Evolutionary conservation across 2,113 vertebrate genomes (phyloP).

Genomic region (Penelope pileata): DNA sequence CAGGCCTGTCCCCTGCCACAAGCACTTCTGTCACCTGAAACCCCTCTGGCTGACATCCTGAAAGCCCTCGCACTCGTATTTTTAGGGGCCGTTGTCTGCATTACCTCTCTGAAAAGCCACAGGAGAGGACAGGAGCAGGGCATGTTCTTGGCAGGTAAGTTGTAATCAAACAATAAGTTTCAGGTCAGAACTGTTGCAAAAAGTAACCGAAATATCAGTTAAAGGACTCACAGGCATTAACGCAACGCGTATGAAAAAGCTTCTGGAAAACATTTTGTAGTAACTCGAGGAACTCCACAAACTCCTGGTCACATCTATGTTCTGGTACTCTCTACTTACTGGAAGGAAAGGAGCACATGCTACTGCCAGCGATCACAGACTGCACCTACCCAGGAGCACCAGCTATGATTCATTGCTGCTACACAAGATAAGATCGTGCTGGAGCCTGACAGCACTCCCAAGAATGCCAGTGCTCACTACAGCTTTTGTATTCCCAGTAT

Average conservation of each 20-base stretch:
- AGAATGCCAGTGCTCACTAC: rapidly evolving
- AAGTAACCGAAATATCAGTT: background rate
- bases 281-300: background rate
- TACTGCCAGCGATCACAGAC: background rate
- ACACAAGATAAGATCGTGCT: rapidly evolving
- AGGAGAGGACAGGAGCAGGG: background rate
- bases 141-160: background rate
- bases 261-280: background rate
- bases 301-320: background rate
- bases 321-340: background rate
- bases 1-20: background rate
- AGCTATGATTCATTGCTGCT: background rate
- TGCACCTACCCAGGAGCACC: background rate
- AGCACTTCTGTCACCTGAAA: background rate
- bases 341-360: background rate
- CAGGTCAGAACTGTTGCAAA: conserved; percentile 30
- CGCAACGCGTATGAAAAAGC: background rate
- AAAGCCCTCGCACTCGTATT: rapidly evolving
- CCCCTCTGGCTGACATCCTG: background rate
- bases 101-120: background rate
- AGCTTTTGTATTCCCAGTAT: rapidly evolving
- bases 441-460: background rate
- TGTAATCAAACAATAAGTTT: background rate
- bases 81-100: background rate
- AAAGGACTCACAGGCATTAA: background rate